A percentile compares a stretch with the other conserved stretches of the same genome.
Conservation (phyloP, 2,888 invertebrate genomes). For the Pharmacophagus antenor region DNA sequence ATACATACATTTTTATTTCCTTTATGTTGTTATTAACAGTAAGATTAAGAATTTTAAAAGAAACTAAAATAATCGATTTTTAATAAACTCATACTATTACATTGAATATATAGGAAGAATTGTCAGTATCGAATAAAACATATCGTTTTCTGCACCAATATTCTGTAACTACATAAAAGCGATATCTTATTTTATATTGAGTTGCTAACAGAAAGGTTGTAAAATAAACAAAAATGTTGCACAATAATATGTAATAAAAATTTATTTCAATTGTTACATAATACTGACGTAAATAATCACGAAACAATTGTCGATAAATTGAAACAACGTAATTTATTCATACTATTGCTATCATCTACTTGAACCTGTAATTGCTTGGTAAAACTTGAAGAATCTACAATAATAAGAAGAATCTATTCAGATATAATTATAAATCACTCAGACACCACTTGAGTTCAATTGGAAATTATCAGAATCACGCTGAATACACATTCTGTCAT, state of each 20-base stretch:
- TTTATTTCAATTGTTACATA: background rate
- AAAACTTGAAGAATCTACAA: constrained; percentile 10
- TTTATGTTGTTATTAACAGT: too few species aligned
- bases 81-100: too few species aligned
- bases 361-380: constrained; percentile 6
- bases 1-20: too few species aligned
- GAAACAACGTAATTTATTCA: background rate
- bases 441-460: constrained; percentile 11
- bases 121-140: too few species aligned
- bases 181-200: too few species aligned
- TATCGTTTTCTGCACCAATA: background rate
- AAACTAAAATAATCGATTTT: too few species aligned
- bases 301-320: background rate
- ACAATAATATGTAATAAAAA: background rate
- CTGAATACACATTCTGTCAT: background rate
- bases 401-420: constrained; percentile 20
- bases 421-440: constrained; percentile 7
- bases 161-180: too few species aligned
- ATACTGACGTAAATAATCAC: background rate
- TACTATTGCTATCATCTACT: background rate
- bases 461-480: constrained; percentile 11
- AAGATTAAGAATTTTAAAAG: too few species aligned
- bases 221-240: background rate
- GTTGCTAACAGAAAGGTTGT: background rate
- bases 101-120: too few species aligned